These are phyloP conservation scores for Altica lythri DNA, from an alignment of 2,888 invertebrate species.

Conservation along the genomic window DNA sequence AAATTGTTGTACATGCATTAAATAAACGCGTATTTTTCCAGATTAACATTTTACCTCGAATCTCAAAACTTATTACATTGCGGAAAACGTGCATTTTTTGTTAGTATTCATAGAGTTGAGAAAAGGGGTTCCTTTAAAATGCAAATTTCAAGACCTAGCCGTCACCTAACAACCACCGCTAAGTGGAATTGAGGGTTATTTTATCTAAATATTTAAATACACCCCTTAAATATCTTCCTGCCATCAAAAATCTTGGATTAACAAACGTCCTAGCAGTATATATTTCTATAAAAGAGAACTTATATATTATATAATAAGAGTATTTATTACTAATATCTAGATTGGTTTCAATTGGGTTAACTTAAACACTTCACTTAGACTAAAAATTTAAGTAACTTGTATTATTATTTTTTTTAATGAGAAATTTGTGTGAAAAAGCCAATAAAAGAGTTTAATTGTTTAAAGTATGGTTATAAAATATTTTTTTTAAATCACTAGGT, in stretches of 20 bases:
- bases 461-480: too few relatives aligned
- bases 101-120: constrained; percentile 41
- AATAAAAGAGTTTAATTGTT: too few relatives aligned
- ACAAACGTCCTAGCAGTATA: too few relatives aligned
- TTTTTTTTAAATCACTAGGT: too few relatives aligned
- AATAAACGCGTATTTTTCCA: background rate
- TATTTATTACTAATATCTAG: too few relatives aligned
- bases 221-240: constrained; percentile 9
- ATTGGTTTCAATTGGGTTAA: too few relatives aligned
- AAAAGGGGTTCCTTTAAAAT: constrained; percentile 37
- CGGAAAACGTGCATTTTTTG: constrained; percentile 39
- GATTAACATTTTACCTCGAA: constrained; percentile 29
- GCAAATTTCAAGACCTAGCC: constrained; percentile 31
- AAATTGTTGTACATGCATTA: background rate
- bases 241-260: constrained; percentile 3
- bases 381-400: too few relatives aligned
- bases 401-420: too few relatives aligned
- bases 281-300: too few relatives aligned
- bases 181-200: constrained; percentile 27
- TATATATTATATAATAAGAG: too few relatives aligned
- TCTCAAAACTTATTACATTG: constrained; percentile 42
- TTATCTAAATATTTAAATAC: constrained; percentile 24
- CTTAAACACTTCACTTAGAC: too few relatives aligned
- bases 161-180: constrained; percentile 27
- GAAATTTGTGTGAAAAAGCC: too few relatives aligned